phyloP scores from a whole-genome alignment of 2,113 vertebrate species.

The Trogon surrucura region DNA sequence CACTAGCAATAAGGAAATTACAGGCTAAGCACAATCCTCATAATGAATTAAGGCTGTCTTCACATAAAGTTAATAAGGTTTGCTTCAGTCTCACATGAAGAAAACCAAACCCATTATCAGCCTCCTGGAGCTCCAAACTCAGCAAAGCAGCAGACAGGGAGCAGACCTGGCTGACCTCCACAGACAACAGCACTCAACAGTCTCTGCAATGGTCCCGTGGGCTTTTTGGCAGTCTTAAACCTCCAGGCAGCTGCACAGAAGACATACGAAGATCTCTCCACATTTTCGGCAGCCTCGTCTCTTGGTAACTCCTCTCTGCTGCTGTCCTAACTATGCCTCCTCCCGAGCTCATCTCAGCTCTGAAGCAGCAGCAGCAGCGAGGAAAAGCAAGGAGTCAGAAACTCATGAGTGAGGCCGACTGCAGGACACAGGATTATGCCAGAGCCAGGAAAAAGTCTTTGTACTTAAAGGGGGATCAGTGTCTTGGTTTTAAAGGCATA shows the following conservation, averaged over 20 bases:
- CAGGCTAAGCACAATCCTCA: slow-evolving; percentile 34
- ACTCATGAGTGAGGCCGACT: not conserved
- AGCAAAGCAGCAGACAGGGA: slow-evolving; percentile 6
- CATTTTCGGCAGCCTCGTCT: slow-evolving; percentile 14
- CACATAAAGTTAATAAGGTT: slow-evolving; percentile 42
- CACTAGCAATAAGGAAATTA: slow-evolving; percentile 40
- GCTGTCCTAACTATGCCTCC: not conserved
- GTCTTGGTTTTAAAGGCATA: not conserved
- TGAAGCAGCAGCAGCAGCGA: not conserved
- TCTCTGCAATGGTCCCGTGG: not conserved
- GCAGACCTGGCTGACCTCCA: slow-evolving; percentile 50
- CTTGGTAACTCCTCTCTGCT: slow-evolving; percentile 16
- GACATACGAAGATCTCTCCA: not conserved
- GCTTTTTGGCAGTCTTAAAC: slow-evolving; percentile 40
- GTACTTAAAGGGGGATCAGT: not conserved
- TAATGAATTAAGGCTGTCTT: slow-evolving; percentile 36
- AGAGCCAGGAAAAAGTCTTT: not conserved
- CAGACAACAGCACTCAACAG: slow-evolving; percentile 39
- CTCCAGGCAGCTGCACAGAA: slow-evolving; percentile 26
- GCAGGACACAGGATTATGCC: not conserved
- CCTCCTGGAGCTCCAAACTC: slow-evolving; percentile 34
- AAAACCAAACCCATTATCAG: not conserved
- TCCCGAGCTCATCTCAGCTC: not conserved
- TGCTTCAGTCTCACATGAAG: slow-evolving; percentile 32
- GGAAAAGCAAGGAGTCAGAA: not conserved